These are phyloP conservation scores for Python bivittatus DNA, from an alignment of 2,113 vertebrate species.

Conservation along the genomic window DNA sequence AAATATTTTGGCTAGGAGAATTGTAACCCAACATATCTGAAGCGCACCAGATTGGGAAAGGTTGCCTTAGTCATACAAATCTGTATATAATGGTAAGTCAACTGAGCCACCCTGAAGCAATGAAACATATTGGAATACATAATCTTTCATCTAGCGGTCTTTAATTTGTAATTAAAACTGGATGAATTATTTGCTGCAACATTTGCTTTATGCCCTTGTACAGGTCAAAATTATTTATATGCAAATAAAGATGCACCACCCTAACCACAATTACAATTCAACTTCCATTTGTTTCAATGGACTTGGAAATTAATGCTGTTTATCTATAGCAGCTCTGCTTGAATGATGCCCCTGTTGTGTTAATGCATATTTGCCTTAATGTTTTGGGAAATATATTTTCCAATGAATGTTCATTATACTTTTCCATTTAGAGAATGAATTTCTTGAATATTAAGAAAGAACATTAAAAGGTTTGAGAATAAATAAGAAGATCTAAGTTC, in stretches of 20 bases:
- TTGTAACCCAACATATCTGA: neutral
- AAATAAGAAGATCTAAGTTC: neutral
- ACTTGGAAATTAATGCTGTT: conserved; percentile 10
- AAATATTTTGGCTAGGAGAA: neutral
- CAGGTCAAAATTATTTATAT: neutral
- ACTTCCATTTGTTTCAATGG: conserved; percentile 21
- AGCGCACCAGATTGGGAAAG: neutral
- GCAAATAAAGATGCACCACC: neutral
- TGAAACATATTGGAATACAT: neutral
- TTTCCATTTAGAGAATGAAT: conserved; percentile 27
- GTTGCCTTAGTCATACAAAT: neutral
- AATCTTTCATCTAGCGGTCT: neutral
- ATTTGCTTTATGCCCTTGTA: neutral
- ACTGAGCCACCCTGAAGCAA: neutral
- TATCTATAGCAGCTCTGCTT: neutral
- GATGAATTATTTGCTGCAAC: neutral
- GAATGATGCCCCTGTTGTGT: conserved; percentile 14
- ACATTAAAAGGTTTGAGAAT: neutral
- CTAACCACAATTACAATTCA: conserved; percentile 5
- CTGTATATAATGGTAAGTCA: neutral
- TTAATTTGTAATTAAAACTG: neutral
- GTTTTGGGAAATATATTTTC: conserved; percentile 1
- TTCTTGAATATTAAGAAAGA: conserved; percentile 6
- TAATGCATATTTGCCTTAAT: neutral
- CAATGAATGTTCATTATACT: neutral